Base-by-base conservation (phyloP, 2,797 vertebrate genomes). In the Sciurus vulgaris region DNA sequence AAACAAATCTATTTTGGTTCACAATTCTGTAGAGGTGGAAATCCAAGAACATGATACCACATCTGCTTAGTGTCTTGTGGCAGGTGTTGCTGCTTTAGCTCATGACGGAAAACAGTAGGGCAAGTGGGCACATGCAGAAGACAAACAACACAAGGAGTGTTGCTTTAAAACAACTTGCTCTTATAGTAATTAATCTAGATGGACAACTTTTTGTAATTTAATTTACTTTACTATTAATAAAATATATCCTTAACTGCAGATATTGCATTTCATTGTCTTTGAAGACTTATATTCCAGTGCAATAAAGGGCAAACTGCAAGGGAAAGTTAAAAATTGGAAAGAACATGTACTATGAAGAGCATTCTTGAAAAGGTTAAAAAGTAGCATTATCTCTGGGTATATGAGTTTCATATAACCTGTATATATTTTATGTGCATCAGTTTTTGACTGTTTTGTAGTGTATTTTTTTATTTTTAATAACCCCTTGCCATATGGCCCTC, bases 201-300 rank as follows among this genome's bases (percentile, higher is more conserved):
- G 94, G 94, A 88, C 51, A 84, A 73, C 20, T 38, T 56, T 91
- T 86, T 38, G 59, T 61, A 17, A 89, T 89, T 97, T 54, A 69
- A 86, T 79, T 93, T 90, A 49, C 82, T 93, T 93, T 93, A n/a
- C 15, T 81, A 44, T 97, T 91, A 86, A 89, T 94, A 95, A 97
- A 94, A 89, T 85, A 38, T 7, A 14, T 24, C 30, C 26, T 92
- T 87, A 94, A 65, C 65, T 93, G 15, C 15, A 85, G 54, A 49
- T 41, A 41, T 44, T 96, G 15, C 28, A 87, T 93, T 72, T 87
- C 35, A 70, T 93, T 89, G 8, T 93, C 63, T 79, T 84, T 73
- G 13, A 84, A 76, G 69, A 82, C 89, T 94, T 88, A 77, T 69
- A 92, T 61, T 90, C 47, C 28, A 78, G 26, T 94, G 30, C 22